phyloP scores from a whole-genome alignment of 1,140 invertebrate genomes.

The Drosophila baimaii region DNA sequence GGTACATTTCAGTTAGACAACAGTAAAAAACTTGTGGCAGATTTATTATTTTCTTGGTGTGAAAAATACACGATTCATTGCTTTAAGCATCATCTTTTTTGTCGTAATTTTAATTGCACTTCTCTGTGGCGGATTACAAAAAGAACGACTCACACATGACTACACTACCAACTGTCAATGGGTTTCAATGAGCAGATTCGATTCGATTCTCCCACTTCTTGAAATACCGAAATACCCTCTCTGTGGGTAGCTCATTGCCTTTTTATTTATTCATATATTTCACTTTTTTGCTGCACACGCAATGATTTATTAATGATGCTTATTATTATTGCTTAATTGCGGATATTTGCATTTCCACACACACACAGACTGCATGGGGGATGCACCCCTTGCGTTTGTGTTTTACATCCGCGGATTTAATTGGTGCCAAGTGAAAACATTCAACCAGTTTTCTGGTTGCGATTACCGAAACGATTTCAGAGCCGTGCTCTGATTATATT shows the following conservation, averaged over 20 bases:
- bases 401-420: constrained; percentile 43
- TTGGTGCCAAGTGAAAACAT: constrained; percentile 61
- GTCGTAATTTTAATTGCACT: constrained; percentile 65
- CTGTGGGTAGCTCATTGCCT: constrained; percentile 34
- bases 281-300: constrained; percentile 47
- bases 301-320: constrained; percentile 82
- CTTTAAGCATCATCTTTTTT: constrained; percentile 1
- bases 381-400: constrained; percentile 23
- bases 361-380: constrained; percentile 8
- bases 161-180: constrained; percentile 26
- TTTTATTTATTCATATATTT: constrained; percentile 60
- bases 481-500: constrained; percentile 39
- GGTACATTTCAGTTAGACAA: too few relatives aligned
- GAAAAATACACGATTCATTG: not conserved
- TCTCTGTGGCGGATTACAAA: constrained; percentile 35
- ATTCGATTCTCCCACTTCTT: constrained; percentile 9
- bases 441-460: constrained; percentile 38
- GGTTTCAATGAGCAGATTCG: constrained; percentile 28
- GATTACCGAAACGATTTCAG: constrained; percentile 48
- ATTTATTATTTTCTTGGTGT: constrained; percentile 6
- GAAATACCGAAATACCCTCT: constrained; percentile 57
- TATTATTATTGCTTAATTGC: constrained; percentile 82
- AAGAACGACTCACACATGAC: constrained; percentile 20
- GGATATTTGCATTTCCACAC: constrained; percentile 67
- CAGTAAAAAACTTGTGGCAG: not conserved